Percentiles rank a stretch among this genome's conserved stretches.
phyloP scores from a whole-genome alignment of 2,888 invertebrate genomes.

The Melanophora roralis region DNA sequence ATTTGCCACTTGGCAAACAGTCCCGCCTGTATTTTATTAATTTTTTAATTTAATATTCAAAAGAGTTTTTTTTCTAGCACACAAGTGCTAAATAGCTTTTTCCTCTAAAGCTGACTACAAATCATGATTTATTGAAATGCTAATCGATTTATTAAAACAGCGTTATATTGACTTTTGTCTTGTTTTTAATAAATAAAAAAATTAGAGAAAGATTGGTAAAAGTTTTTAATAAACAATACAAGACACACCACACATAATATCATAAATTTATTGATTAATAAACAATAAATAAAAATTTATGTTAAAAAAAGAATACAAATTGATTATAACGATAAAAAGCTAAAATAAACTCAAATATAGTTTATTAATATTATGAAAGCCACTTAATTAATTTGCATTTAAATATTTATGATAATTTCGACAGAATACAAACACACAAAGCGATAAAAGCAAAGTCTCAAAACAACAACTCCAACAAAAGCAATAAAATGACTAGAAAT shows the following conservation, averaged over 20 bases:
- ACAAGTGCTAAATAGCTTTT: constrained; percentile 37
- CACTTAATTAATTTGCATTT: constrained; percentile 51
- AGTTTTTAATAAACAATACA: background rate
- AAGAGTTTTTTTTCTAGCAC: background rate
- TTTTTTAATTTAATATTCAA: background rate
- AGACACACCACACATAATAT: too few relatives aligned
- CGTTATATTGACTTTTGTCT: constrained; percentile 16
- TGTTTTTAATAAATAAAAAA: constrained; percentile 1
- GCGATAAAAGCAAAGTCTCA: background rate
- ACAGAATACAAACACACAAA: constrained; percentile 1
- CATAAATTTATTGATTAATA: constrained; percentile 1
- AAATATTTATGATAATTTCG: constrained; percentile 57
- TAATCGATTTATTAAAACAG: constrained; percentile 48
- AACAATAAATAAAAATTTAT: constrained; percentile 44
- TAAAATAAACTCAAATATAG: background rate
- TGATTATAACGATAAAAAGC: constrained; percentile 31
- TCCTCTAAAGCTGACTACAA: constrained; percentile 37
- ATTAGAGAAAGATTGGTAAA: background rate
- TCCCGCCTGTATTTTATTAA: background rate
- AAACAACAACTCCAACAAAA: constrained; percentile 2
- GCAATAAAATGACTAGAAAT: constrained; percentile 13
- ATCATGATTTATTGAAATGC: constrained; percentile 50
- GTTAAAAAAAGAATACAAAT: constrained; percentile 45
- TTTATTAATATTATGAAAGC: constrained; percentile 20
- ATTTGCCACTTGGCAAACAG: background rate